These are phyloP conservation scores for Sphaeramia orbicularis DNA, from an alignment of 2,797 vertebrate genomes.

Conservation along the genomic window DNA sequence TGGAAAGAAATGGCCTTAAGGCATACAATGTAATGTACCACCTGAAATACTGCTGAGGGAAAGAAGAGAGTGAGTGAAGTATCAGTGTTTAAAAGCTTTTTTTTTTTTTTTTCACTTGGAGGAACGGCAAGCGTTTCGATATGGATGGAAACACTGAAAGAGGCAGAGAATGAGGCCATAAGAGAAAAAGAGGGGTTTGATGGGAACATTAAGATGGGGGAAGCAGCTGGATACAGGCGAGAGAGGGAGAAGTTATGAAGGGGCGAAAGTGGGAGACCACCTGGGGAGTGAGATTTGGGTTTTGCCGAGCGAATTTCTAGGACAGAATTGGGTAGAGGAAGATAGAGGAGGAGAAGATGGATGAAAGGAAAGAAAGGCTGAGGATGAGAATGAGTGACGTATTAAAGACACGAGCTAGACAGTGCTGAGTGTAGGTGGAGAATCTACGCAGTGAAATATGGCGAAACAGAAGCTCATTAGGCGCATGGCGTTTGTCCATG, in stretches of 20 bases:
- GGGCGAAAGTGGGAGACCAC: constrained; percentile 47
- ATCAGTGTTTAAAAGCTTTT: neutral
- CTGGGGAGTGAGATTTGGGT: constrained; percentile 52
- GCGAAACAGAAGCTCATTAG: constrained; percentile 60
- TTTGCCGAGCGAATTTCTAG: constrained; percentile 66
- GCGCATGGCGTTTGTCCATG: constrained; percentile 25
- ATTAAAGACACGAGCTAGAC: constrained; percentile 44
- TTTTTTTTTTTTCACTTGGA: neutral
- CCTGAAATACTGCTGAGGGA: neutral
- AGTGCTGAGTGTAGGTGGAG: constrained; percentile 44
- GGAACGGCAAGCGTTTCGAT: neutral
- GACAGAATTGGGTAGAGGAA: constrained; percentile 43
- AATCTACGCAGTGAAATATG: constrained; percentile 18
- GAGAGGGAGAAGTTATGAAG: constrained; percentile 28
- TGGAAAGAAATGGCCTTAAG: constrained; percentile 29
- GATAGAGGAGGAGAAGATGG: constrained; percentile 21
- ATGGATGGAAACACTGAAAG: neutral
- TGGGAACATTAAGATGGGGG: constrained; percentile 6
- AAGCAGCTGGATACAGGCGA: constrained; percentile 25
- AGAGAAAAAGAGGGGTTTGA: neutral
- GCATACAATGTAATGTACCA: constrained; percentile 18
- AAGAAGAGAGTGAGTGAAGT: neutral
- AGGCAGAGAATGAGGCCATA: constrained; percentile 17
- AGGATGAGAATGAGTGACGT: constrained; percentile 49
- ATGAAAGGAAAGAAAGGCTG: constrained; percentile 42